These are phyloP conservation scores for Geopemphigus sp. DNA, from an alignment of 1,140 invertebrate species.

Conservation along the genomic window DNA sequence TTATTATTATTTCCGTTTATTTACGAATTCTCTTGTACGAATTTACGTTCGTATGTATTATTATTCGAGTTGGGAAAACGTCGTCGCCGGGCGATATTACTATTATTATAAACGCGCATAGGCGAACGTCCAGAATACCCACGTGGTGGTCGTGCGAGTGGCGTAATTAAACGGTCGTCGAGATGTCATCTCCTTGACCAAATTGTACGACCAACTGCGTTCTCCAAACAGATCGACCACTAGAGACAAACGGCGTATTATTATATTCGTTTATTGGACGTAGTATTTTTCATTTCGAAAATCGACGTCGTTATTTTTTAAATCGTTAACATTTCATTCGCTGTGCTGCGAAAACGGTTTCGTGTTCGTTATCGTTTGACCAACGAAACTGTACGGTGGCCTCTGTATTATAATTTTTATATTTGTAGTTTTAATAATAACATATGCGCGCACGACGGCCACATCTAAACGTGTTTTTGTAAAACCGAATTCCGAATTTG, in stretches of 20 bases:
- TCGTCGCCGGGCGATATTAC: too few relatives aligned
- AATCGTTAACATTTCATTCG: neutral
- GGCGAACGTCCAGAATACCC: slow-evolving; percentile 23
- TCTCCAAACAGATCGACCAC: neutral
- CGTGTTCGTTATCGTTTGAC: neutral
- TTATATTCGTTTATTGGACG: neutral
- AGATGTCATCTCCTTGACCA: slow-evolving; percentile 36
- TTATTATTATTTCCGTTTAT: neutral
- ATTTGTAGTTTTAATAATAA: too few relatives aligned
- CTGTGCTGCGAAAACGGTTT: neutral
- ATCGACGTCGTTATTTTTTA: neutral
- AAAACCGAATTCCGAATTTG: neutral
- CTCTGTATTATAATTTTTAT: too few relatives aligned
- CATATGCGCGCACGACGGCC: neutral
- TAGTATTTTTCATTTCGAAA: neutral
- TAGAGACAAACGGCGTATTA: neutral
- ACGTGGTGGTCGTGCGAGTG: slow-evolving; percentile 2
- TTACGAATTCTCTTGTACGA: neutral
- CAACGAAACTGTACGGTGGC: neutral
- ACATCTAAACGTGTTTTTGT: neutral
- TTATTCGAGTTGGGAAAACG: neutral
- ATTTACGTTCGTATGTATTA: neutral
- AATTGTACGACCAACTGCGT: neutral
- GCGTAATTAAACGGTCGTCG: slow-evolving; percentile 29
- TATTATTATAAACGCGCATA: neutral